Percentiles rank a stretch among this genome's conserved stretches.
phyloP scores from a whole-genome alignment of 2,888 invertebrate genomes.

The Erannis defoliaria region DNA sequence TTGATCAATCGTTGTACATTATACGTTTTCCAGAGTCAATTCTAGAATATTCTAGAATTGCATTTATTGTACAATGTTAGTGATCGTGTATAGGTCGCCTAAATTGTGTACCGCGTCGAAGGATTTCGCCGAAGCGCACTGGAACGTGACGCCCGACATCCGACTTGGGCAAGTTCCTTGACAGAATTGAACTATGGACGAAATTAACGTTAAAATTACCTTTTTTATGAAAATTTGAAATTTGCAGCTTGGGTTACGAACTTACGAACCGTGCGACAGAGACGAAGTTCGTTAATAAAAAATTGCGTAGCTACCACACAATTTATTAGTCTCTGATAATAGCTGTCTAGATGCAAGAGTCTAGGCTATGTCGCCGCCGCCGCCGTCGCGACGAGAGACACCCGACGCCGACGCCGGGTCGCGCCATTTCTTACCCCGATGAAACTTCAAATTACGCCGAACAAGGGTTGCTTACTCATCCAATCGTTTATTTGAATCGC shows the following conservation, averaged over 20 bases:
- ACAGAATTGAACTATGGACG: slow-evolving; percentile 51
- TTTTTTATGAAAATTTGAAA: slow-evolving; percentile 11
- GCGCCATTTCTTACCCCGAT: slow-evolving; percentile 62
- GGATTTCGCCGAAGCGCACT: slow-evolving; percentile 71
- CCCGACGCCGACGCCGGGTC: slow-evolving; percentile 55
- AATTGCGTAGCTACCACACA: slow-evolving; percentile 10
- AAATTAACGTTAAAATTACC: slow-evolving; percentile 31
- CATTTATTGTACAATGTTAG: no score
- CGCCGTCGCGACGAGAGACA: slow-evolving; percentile 57
- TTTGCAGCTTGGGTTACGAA: neutral
- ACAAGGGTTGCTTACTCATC: slow-evolving; percentile 60
- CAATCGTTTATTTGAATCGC: slow-evolving; percentile 62
- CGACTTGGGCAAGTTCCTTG: slow-evolving; percentile 69
- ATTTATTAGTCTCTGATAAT: slow-evolving; percentile 22
- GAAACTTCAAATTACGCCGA: slow-evolving; percentile 78
- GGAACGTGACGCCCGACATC: slow-evolving; percentile 70
- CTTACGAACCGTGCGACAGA: neutral
- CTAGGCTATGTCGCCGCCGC: slow-evolving; percentile 39
- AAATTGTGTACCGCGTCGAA: slow-evolving; percentile 46
- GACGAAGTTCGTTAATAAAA: neutral
- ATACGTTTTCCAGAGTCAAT: no score
- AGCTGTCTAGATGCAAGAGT: slow-evolving; percentile 19
- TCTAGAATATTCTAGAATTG: no score
- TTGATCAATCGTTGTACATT: no score
- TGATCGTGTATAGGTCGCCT: no score